phyloP scores from a whole-genome alignment of 2,113 vertebrate species.

The Tachuris rubrigastra region DNA sequence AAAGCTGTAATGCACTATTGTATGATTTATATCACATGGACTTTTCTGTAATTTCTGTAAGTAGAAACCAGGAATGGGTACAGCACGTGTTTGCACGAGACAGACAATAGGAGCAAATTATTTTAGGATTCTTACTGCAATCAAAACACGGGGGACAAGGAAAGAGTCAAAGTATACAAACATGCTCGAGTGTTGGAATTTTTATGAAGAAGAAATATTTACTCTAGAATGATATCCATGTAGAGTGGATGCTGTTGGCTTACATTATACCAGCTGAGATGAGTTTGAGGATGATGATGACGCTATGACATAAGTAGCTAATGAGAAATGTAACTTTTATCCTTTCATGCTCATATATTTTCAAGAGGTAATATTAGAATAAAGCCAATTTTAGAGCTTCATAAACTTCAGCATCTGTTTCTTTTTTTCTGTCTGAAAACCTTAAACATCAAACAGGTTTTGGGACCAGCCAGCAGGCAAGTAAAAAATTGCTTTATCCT shows the following conservation, averaged over 20 bases:
- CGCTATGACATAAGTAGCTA: background rate
- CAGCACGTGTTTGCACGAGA: background rate
- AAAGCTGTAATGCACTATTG: background rate
- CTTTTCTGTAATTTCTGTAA: background rate
- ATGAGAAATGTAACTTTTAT: background rate
- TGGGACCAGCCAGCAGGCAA: background rate
- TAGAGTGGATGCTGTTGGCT: background rate
- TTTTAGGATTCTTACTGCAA: background rate
- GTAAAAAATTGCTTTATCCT: background rate
- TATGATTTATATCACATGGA: background rate
- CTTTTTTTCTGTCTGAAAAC: background rate
- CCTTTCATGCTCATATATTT: background rate
- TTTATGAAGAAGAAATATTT: background rate
- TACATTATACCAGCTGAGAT: background rate
- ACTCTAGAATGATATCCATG: background rate
- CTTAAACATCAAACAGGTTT: background rate
- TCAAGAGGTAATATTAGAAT: background rate
- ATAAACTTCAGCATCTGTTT: background rate
- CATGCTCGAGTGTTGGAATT: background rate
- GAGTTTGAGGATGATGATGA: background rate
- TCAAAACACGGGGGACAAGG: background rate
- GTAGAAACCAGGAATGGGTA: background rate
- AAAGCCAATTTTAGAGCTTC: background rate
- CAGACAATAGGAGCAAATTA: background rate
- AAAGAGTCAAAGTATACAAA: background rate